Conservation (phyloP, 2,113 vertebrate species). For the Gopherus flavomarginatus region DNA sequence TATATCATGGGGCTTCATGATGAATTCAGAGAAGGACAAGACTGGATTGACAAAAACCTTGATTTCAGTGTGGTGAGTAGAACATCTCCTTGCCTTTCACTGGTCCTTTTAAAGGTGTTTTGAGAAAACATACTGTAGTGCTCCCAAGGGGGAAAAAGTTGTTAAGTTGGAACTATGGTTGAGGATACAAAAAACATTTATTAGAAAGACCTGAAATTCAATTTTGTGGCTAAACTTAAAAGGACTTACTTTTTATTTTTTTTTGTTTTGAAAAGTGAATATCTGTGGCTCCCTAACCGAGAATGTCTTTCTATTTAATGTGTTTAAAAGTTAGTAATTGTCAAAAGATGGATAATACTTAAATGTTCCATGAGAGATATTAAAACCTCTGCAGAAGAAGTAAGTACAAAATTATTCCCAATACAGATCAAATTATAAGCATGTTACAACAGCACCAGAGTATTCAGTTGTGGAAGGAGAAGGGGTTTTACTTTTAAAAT, state of each 20-base stretch:
- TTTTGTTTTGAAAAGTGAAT: neutral
- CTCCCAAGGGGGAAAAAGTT: neutral
- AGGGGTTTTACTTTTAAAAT: neutral
- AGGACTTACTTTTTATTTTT: neutral
- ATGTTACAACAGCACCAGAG: neutral
- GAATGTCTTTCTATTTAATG: neutral
- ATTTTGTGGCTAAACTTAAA: neutral
- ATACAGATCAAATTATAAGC: neutral
- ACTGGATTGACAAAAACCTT: slow-evolving; percentile 96
- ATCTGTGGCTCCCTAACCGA: accelerated
- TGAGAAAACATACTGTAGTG: neutral
- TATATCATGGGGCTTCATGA: slow-evolving; percentile 98
- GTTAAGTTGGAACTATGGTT: neutral
- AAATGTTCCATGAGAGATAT: neutral
- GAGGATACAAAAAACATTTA: neutral
- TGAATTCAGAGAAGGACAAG: slow-evolving; percentile 96
- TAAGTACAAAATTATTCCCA: neutral
- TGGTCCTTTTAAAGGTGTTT: neutral
- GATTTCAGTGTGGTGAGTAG: slow-evolving; percentile 94
- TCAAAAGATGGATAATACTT: neutral
- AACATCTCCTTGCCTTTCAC: neutral
- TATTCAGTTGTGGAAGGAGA: neutral
- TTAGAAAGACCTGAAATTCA: neutral
- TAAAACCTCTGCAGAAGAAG: neutral
- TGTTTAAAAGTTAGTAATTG: neutral